Percentiles rank a stretch among this genome's conserved stretches.
These are phyloP conservation scores for Sebastes hubbsi DNA, from an alignment of 2,797 vertebrate genomes.

Conservation along the genomic window DNA sequence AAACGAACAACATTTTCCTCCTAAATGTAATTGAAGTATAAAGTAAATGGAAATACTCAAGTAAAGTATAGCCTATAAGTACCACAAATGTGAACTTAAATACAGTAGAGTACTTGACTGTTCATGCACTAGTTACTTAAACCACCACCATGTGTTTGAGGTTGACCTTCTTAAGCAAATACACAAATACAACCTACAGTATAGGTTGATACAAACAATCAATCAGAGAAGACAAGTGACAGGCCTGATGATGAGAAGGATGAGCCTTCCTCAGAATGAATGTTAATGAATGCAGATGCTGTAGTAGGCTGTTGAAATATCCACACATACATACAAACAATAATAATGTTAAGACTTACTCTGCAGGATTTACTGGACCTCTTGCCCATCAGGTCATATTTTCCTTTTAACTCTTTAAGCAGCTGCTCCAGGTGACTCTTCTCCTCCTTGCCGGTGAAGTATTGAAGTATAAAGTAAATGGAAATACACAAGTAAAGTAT, in stretches of 20 bases:
- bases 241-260: conserved; percentile 34
- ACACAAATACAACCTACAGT: background rate
- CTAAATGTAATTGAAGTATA: background rate
- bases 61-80: too few species aligned
- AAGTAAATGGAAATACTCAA: too few species aligned
- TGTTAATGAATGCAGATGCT: conserved; percentile 32
- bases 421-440: conserved; percentile 88
- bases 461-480: background rate
- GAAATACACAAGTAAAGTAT: background rate
- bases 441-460: conserved; percentile 85
- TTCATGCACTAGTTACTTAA: too few species aligned
- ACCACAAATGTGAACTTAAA: too few species aligned
- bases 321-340: conserved; percentile 24
- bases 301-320: conserved; percentile 25
- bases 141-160: too few species aligned
- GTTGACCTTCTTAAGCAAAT: too few species aligned
- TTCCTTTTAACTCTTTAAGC: conserved; percentile 94
- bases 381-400: conserved; percentile 87
- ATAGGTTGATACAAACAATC: conserved; percentile 15
- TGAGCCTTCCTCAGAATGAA: conserved; percentile 10
- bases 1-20: background rate
- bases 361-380: conserved; percentile 75
- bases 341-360: conserved; percentile 69
- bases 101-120: too few species aligned
- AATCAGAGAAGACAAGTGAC: conserved; percentile 30